Conservation (phyloP, 1,140 invertebrate genomes). For the Dreissena rostriformis region DNA sequence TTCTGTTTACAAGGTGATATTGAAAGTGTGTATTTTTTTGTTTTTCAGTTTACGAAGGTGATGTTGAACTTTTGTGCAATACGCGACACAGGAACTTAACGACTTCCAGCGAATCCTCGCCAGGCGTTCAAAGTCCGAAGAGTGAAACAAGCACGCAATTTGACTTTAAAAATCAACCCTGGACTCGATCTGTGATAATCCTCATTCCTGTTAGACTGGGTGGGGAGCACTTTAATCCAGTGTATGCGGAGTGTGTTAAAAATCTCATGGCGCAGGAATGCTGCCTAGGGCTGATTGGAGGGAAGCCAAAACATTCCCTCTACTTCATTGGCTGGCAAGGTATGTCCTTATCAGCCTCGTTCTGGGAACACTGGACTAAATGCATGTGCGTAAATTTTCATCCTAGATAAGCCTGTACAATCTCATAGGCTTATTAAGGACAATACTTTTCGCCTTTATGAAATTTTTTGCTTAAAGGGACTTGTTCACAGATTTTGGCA, state of each 20-base stretch:
- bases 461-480: too few relatives aligned
- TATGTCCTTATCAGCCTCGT: slow-evolving; percentile 62
- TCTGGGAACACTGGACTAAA: too few relatives aligned
- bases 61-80: slow-evolving; percentile 80
- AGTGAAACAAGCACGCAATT: not conserved
- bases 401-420: too few relatives aligned
- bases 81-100: slow-evolving; percentile 60
- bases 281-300: slow-evolving; percentile 95
- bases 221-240: slow-evolving; percentile 90
- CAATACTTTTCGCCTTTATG: too few relatives aligned
- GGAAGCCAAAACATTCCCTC: slow-evolving; percentile 93
- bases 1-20: too few relatives aligned
- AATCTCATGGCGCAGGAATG: slow-evolving; percentile 89
- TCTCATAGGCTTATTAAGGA: too few relatives aligned
- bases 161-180: slow-evolving; percentile 61
- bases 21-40: too few relatives aligned
- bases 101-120: slow-evolving; percentile 43
- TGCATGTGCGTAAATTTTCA: too few relatives aligned
- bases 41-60: slow-evolving; percentile 81
- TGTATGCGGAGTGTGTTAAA: slow-evolving; percentile 91
- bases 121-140: not conserved
- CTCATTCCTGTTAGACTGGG: slow-evolving; percentile 93
- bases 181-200: slow-evolving; percentile 90
- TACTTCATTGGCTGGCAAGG: slow-evolving; percentile 96
- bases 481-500: too few relatives aligned